These are phyloP conservation scores for Stenodema calcarata DNA, from an alignment of 2,888 invertebrate species.

Conservation along the genomic window DNA sequence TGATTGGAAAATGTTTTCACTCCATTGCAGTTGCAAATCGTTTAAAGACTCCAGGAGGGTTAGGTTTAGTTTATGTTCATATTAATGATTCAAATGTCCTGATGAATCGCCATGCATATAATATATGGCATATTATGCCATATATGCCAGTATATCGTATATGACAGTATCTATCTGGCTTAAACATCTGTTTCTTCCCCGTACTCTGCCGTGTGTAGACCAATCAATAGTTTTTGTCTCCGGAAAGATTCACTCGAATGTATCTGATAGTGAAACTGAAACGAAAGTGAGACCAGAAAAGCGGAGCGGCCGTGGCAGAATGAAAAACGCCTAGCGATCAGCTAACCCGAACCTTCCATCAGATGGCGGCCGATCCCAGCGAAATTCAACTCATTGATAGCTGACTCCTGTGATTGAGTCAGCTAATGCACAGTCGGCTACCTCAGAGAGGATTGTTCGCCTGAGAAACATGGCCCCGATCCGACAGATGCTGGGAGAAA, in stretches of 20 bases:
- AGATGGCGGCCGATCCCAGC: not conserved
- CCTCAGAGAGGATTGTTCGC: not conserved
- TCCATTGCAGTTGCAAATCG: too few species aligned
- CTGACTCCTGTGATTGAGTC: not conserved
- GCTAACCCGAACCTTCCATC: not conserved
- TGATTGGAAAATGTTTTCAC: too few species aligned
- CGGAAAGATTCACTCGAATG: not conserved
- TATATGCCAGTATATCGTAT: too few species aligned
- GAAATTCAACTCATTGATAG: not conserved
- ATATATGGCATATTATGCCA: too few species aligned
- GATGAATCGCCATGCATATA: too few species aligned
- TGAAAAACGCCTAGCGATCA: not conserved
- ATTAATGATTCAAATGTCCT: too few species aligned
- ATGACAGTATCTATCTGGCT: too few species aligned
- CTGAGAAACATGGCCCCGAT: not conserved
- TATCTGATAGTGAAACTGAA: not conserved
- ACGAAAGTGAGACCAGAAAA: not conserved
- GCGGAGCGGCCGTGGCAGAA: not conserved
- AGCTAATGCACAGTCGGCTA: not conserved
- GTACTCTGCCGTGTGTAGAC: too few species aligned
- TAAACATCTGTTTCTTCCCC: too few species aligned
- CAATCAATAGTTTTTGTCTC: not conserved
- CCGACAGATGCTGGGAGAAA: not conserved
- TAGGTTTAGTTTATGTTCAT: too few species aligned
- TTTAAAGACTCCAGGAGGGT: too few species aligned